Evolutionary conservation across 2,113 vertebrate genomes (phyloP), one percentile per base, ranked within the genome.

Genomic region (Cyanoramphus novaezelandiae): DNA sequence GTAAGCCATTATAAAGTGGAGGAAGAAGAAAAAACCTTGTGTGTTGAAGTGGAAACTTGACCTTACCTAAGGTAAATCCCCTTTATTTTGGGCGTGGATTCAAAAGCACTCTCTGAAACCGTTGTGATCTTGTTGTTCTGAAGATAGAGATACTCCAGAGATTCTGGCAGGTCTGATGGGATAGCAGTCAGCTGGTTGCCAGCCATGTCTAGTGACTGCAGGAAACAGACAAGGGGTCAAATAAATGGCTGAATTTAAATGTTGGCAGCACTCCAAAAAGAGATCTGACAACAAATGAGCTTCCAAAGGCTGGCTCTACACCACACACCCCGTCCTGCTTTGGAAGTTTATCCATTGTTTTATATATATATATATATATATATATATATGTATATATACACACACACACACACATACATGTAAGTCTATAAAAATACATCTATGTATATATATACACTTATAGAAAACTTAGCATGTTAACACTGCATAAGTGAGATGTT

Each of bases 41-140:
- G 16, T 50, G 14, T 52, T 71, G 13, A 91, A 87, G 46, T 21
- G 16, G 69, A 69, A 88, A 71, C 5, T 31, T 88, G 57, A 27
- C 43, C 92, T 92, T 97, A 99, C 99, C 99, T 99, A 93, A 99
- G 99, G 94, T 98, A 99, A 98, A 99, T 98, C 46, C 99, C 99
- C 95, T 99, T 99, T 97, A 99, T 98, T 76, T 99, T 99, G 52
- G 99, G 99, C 9, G 99, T 99, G 74, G 98, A 98, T 94, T 99
- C 98, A 64, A 99, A 99, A n/a, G 98, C 98, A 20, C 98, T 97
- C 55, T 98, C 98, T 4, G 98, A 97, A 88, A 99, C 90, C 0
- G 85, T 95, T 67, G 98, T 98, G 86, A 99, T 99, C 94, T 98
- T 98, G 96, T 99, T 99, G 96, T 98, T 99, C 96, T 99, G 98